Conservation (phyloP, 1,140 invertebrate species). For the Neodiprion fabricii region DNA sequence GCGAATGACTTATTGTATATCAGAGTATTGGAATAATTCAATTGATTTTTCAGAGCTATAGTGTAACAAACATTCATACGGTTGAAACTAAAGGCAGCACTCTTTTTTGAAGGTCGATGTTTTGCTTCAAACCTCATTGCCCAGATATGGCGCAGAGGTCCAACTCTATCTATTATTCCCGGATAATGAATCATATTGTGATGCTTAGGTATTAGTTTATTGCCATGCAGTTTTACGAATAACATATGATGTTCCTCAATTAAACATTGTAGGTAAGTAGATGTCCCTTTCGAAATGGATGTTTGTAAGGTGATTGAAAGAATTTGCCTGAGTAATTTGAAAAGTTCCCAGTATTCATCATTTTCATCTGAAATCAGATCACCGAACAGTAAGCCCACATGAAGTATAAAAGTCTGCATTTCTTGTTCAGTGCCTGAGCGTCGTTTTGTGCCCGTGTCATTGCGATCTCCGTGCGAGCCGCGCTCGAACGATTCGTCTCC, state of each 20-base stretch:
- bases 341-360: conserved; percentile 24
- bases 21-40: conserved; percentile 27
- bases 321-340: conserved; percentile 25
- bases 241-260: conserved; percentile 25
- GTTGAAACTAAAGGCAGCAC: conserved; percentile 20
- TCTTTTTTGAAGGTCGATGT: conserved; percentile 31
- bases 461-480: no score
- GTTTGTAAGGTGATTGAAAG: conserved; percentile 16
- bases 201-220: conserved; percentile 27
- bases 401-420: conserved; percentile 20
- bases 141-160: conserved; percentile 24
- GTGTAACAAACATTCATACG: conserved; percentile 33
- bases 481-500: no score
- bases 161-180: conserved; percentile 24
- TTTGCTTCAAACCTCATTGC: conserved; percentile 23
- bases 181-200: conserved; percentile 27
- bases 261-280: conserved; percentile 12
- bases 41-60: conserved; percentile 36
- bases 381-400: conserved; percentile 26
- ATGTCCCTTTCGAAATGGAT: conserved; percentile 8
- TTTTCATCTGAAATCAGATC: conserved; percentile 22
- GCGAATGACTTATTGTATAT: conserved; percentile 24
- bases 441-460: no score
- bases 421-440: no score
- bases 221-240: conserved; percentile 24